Conservation (phyloP, 2,113 vertebrate genomes). For the Emydocephalus ijimae region DNA sequence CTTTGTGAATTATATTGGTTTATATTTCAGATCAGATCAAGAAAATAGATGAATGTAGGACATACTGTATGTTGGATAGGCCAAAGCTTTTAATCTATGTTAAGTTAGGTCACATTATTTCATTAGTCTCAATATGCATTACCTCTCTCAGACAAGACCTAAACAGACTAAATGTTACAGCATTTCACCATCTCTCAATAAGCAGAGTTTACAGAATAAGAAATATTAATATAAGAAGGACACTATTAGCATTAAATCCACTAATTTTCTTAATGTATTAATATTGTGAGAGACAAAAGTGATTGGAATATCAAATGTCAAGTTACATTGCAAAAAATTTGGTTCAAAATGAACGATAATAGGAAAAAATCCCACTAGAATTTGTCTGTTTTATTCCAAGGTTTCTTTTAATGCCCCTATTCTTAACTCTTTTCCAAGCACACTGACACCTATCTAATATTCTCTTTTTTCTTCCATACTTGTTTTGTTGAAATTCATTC, state of each 20-base stretch:
- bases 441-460: slow-evolving; percentile 16
- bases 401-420: slow-evolving; percentile 18
- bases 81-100: neutral
- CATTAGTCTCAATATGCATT: fast-evolving
- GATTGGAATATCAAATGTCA: neutral
- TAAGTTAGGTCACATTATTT: neutral
- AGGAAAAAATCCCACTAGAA: neutral
- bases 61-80: neutral
- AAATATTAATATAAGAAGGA: slow-evolving; percentile 1
- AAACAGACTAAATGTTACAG: neutral
- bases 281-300: neutral
- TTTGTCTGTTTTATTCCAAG: neutral
- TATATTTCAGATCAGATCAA: neutral
- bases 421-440: slow-evolving; percentile 13
- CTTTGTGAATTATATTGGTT: neutral
- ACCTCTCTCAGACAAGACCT: neutral
- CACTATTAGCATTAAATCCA: neutral
- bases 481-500: slow-evolving; percentile 18
- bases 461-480: slow-evolving; percentile 21
- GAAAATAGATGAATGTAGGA: neutral
- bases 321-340: slow-evolving; percentile 31
- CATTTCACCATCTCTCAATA: neutral
- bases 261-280: neutral
- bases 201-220: slow-evolving; percentile 7
- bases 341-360: neutral